Evolutionary conservation across 2,113 vertebrate species (phyloP).

Genomic region (Austrofundulus limnaeus): DNA sequence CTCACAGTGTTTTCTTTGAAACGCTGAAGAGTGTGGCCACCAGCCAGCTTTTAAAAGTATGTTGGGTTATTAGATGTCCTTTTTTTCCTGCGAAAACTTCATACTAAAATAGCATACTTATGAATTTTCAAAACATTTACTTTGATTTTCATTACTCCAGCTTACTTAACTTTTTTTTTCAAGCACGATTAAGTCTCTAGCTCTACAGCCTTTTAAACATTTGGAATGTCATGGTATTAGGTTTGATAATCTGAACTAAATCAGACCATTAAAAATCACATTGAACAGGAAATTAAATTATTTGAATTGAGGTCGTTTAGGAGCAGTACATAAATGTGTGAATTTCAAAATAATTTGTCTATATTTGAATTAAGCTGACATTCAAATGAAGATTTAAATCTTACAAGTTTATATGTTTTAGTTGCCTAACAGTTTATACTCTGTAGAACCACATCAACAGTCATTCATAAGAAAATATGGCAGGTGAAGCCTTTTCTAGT

Average conservation of each 20-base stretch:
- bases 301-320: constrained; percentile 15
- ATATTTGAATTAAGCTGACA: too few relatives aligned
- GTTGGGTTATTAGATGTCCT: constrained; percentile 39
- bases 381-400: too few relatives aligned
- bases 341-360: too few relatives aligned
- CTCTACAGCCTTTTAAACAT: constrained; percentile 7
- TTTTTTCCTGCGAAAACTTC: constrained; percentile 32
- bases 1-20: constrained; percentile 68
- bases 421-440: too few relatives aligned
- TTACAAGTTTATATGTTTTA: too few relatives aligned
- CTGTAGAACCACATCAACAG: too few relatives aligned
- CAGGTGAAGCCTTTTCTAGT: too few relatives aligned
- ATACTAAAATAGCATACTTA: constrained; percentile 37
- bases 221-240: not conserved
- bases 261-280: constrained; percentile 6
- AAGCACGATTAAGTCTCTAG: constrained; percentile 13
- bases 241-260: not conserved
- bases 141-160: constrained; percentile 16
- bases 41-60: constrained; percentile 59
- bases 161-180: constrained; percentile 16
- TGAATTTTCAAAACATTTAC: constrained; percentile 38
- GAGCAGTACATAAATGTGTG: not conserved
- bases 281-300: constrained; percentile 11
- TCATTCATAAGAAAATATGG: too few relatives aligned
- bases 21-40: constrained; percentile 50